Conservation (phyloP, 2,888 invertebrate genomes). For the Diadegma fenestrale region DNA sequence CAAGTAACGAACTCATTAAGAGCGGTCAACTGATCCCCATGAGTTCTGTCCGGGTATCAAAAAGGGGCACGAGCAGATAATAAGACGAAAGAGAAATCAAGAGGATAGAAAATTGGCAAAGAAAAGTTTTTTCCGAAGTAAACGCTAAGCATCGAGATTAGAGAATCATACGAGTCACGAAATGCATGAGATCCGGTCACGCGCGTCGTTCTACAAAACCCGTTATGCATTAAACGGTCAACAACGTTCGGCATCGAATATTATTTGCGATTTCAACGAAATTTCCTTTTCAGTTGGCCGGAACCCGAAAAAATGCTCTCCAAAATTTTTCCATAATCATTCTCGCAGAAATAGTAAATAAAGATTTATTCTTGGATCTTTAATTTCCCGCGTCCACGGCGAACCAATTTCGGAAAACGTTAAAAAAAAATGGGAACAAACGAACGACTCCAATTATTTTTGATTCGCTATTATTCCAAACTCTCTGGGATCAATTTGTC, state of each 20-base stretch:
- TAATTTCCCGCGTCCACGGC: background rate
- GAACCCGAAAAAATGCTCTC: too few relatives aligned
- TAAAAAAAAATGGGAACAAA: too few relatives aligned
- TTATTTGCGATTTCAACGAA: background rate
- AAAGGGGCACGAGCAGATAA: background rate
- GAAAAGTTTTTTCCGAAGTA: constrained; percentile 32
- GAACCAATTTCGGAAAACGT: background rate
- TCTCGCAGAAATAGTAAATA: background rate
- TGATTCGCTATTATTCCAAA: too few relatives aligned
- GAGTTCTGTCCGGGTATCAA: constrained; percentile 25
- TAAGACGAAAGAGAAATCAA: background rate
- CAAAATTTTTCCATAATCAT: background rate
- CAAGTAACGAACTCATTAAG: constrained; percentile 64
- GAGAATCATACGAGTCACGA: constrained; percentile 61
- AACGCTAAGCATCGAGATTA: constrained; percentile 43
- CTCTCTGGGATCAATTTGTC: too few relatives aligned
- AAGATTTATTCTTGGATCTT: background rate
- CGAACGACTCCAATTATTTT: too few relatives aligned
- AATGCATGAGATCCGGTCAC: constrained; percentile 60
- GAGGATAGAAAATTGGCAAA: constrained; percentile 24
- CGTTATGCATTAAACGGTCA: constrained; percentile 31
- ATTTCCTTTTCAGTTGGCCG: too few relatives aligned
- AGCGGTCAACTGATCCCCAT: constrained; percentile 46
- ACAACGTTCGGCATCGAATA: background rate
- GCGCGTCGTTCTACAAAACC: constrained; percentile 53